Evolutionary conservation across 2,797 vertebrate genomes (phyloP), one percentile per base, ranked within the genome.

Genomic region (Neosalanx taihuensis): DNA sequence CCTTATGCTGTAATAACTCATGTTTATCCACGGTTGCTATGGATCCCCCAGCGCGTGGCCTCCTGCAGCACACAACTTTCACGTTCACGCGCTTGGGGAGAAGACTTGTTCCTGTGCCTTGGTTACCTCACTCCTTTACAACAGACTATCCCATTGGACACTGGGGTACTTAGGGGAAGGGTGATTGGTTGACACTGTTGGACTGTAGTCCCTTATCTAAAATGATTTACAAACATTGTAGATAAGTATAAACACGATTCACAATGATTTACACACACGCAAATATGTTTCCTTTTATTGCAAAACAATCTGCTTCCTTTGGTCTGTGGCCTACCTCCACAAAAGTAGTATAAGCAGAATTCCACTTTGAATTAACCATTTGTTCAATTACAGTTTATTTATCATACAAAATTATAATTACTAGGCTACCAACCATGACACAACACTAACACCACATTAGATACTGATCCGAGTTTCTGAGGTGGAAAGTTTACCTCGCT

Each of bases 1-100:
- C 93, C 93, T 93, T 81, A 90, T 89, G 84, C 89, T 93, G 91
- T 92, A 92, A 85, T 92, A 93, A 91, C 90, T 94, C 93, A 94
- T 94, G 90, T 93, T 93, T 91, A 86, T 89, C 86, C 86, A 49
- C 89, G 83, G 93, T 94, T 94, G 91, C 93, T 91, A 94, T 87
- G 92, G 91, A 77, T 89, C 72, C 81, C 70, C 73, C 85, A 78
- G 83, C 79, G 64, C 72, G 64, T 64, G 60, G 79, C 72, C 71
- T 73, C 86, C 81, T 84, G 86, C 83, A 23, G 76, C 56, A 20
- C 61, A 53, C 33, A 75, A 73, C 80, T 80, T 84, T 79, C 35
- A 26, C 23, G 70, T 60, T 79, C 78, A 81, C 76, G 76, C 81
- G 65, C 70, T 73, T 67, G 70, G 62, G 62, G 67, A 79, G 84